Percentiles rank a stretch among this genome's conserved stretches.
Evolutionary conservation across 2,888 invertebrate genomes (phyloP).

Genomic region (Pheosia tremula): DNA sequence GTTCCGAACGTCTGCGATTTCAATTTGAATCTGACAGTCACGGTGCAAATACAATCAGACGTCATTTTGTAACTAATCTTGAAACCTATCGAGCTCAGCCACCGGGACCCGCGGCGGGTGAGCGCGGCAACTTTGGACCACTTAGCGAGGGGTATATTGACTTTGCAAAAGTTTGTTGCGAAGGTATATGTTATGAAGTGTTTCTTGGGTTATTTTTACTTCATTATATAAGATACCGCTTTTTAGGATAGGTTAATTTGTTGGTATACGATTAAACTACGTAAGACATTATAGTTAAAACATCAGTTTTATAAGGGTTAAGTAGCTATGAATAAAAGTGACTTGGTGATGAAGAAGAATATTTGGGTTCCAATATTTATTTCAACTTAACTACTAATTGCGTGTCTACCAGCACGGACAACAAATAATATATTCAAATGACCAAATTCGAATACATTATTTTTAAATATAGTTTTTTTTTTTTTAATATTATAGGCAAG

Average conservation of each 20-base stretch:
- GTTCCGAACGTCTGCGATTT: slow-evolving; percentile 11
- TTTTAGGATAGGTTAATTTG: neutral
- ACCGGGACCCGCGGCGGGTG: slow-evolving; percentile 3
- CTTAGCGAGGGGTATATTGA: neutral
- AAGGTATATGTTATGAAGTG: neutral
- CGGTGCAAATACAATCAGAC: slow-evolving; percentile 27
- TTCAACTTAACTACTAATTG: too few relatives aligned
- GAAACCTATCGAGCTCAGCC: slow-evolving; percentile 13
- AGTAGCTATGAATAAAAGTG: too few relatives aligned
- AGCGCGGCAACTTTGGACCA: slow-evolving; percentile 1
- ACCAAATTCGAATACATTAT: too few relatives aligned
- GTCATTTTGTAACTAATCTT: slow-evolving; percentile 24
- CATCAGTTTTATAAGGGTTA: too few relatives aligned
- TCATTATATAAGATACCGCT: neutral
- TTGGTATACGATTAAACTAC: neutral
- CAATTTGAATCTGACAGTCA: slow-evolving; percentile 3
- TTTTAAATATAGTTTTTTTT: too few relatives aligned
- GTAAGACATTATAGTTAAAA: too few relatives aligned
- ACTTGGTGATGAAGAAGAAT: too few relatives aligned
- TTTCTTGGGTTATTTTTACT: neutral
- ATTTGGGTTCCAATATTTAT: too few relatives aligned
- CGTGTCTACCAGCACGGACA: too few relatives aligned
- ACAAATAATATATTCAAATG: too few relatives aligned
- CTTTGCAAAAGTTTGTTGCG: neutral
- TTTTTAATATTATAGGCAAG: too few relatives aligned